These are phyloP conservation scores for Dromaius novaehollandiae DNA, from an alignment of 2,113 vertebrate genomes.

Conservation along the genomic window DNA sequence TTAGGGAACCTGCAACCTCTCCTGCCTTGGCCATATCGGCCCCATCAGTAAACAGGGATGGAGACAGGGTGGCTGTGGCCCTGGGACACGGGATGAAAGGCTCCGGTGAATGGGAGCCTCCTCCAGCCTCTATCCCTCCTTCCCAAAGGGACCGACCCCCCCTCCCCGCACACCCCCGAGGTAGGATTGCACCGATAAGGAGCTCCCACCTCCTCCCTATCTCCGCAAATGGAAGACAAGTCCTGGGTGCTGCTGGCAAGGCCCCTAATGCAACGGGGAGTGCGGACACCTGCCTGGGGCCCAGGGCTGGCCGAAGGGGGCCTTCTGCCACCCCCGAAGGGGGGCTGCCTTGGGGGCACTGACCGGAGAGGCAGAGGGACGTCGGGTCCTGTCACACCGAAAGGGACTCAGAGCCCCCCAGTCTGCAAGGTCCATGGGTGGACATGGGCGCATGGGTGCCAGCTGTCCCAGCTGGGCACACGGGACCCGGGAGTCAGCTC, in stretches of 20 bases:
- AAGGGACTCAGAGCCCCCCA: not conserved
- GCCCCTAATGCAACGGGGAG: fast-evolving
- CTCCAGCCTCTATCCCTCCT: not conserved
- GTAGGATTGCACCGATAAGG: conserved; percentile 1
- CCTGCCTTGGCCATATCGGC: conserved; percentile 60
- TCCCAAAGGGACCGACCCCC: not conserved
- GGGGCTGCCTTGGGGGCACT: not conserved
- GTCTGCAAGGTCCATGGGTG: not conserved
- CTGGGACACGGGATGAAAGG: conserved; percentile 67
- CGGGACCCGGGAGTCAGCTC: not conserved
- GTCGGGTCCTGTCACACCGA: fast-evolving
- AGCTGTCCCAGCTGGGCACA: not conserved
- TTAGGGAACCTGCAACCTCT: conserved; percentile 60
- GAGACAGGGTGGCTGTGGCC: conserved; percentile 76
- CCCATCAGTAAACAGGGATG: conserved; percentile 78
- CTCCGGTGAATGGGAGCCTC: conserved; percentile 7
- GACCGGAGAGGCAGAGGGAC: not conserved
- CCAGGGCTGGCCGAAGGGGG: not conserved
- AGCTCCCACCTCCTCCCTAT: not conserved
- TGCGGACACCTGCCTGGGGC: fast-evolving
- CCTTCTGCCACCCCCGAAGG: not conserved
- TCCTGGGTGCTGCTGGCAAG: not conserved
- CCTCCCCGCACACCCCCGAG: not conserved
- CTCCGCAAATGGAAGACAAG: not conserved
- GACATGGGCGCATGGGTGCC: no score